These are phyloP conservation scores for Apodemia mormo DNA, from an alignment of 2,888 invertebrate genomes.

Conservation along the genomic window DNA sequence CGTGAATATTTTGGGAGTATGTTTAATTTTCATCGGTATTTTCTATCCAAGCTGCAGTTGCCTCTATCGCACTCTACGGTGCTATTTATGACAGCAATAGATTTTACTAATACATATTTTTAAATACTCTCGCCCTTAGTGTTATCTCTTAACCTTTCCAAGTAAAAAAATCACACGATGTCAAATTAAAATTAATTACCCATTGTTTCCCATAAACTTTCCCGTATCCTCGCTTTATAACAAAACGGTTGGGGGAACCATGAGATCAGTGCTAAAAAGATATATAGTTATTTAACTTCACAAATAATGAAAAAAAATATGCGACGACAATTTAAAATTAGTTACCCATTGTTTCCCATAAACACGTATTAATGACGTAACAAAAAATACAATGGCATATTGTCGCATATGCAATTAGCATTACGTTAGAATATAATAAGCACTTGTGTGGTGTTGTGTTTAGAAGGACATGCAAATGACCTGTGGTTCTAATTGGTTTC, in stretches of 20 bases:
- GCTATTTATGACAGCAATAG: no score
- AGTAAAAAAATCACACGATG: conserved; percentile 35
- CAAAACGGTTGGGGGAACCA: no score
- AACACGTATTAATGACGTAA: conserved; percentile 37
- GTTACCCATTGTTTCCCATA: conserved; percentile 43
- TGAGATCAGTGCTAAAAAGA: no score
- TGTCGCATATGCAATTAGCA: conserved; percentile 38
- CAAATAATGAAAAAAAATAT: conserved; percentile 22
- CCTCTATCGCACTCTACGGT: no score
- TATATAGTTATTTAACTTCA: no score
- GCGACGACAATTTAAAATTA: conserved; percentile 41
- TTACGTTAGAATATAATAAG: conserved; percentile 38
- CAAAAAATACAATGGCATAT: conserved; percentile 48
- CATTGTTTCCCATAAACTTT: conserved; percentile 43
- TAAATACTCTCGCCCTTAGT: no score
- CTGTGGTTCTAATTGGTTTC: neutral
- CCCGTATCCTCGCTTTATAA: no score
- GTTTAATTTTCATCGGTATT: no score
- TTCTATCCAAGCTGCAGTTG: no score
- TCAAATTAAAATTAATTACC: conserved; percentile 40
- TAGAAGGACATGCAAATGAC: neutral
- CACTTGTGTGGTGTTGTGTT: conserved; percentile 16
- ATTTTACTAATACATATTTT: no score
- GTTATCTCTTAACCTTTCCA: no score
- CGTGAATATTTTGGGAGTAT: no score